Evolutionary conservation across 1,140 invertebrate species (phyloP), one percentile per base, ranked within the genome.

Genomic region (Idris sp.): DNA sequence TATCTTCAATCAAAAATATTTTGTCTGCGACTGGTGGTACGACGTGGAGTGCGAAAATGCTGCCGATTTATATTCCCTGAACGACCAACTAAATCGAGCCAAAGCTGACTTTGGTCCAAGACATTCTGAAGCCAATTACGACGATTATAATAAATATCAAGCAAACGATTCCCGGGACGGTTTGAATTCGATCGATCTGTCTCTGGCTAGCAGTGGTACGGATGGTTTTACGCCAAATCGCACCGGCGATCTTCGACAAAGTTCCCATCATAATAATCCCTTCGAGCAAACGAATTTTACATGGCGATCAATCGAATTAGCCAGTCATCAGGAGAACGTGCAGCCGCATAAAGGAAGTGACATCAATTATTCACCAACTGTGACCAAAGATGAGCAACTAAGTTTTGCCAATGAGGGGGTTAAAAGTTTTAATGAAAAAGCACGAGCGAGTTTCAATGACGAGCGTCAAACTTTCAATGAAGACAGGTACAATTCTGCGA

Each of bases 11-110:
- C 89, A 90, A 74, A 85, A 88, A 54, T 86, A 89, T 54, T 89
- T 90, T 49, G 89, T 90, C 0, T 90, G 89, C 68, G 89, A 90
- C 79, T 90, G 89, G 89, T 90, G 89, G 89, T 89, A 88, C 79
- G 88, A 89, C 41, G 88, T 89, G 19, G 86, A 86, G 26, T 90
- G 89, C 72, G 80, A 79, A 6, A 74, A 84, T 11, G 85, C 89
- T 1, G 56, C 78, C 26, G 81, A 84, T 22, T 84, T 86, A 38
- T 90, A 89, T 74, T 83, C 80, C 0, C 71, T 88, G 4, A 89
- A 89, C 62, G 85, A 83, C 13, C 80, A 59, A 4, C 43, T 81
- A 13, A 75, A 75, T 67, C 75, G 54, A 1, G 49, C n/a, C 28
- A 46, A 33, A 4, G 11, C 40, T 59, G 69, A 38, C 30, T 2